Evolutionary conservation across 1,140 invertebrate species (phyloP).

Genomic region (Paracyclopina nana): DNA sequence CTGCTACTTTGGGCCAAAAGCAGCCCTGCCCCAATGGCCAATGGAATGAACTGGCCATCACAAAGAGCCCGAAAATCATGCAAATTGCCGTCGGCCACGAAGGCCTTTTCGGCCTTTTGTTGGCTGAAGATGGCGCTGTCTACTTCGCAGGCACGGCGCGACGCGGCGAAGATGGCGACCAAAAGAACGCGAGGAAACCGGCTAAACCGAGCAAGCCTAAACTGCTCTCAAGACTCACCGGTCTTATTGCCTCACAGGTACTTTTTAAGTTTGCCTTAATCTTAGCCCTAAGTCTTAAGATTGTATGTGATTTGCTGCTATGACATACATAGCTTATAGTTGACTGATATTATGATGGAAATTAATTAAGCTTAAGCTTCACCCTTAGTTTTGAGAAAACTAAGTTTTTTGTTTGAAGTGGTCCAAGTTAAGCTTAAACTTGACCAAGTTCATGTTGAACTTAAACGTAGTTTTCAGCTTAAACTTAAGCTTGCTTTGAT

Average conservation of each 20-base stretch:
- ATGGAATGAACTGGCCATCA: slow-evolving; percentile 51
- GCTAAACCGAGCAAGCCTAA: slow-evolving; percentile 78
- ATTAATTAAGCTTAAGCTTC: no score
- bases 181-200: slow-evolving; percentile 51
- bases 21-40: slow-evolving; percentile 31
- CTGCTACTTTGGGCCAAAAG: slow-evolving; percentile 17
- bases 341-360: no score
- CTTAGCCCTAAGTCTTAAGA: no score
- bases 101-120: slow-evolving; percentile 63
- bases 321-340: no score
- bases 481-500: no score
- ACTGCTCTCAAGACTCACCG: slow-evolving; percentile 73
- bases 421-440: no score
- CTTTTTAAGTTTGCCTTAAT: background rate
- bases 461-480: no score
- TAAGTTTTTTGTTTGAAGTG: no score
- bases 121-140: slow-evolving; percentile 71
- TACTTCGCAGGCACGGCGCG: slow-evolving; percentile 68
- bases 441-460: no score
- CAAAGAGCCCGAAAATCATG: slow-evolving; percentile 48
- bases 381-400: no score
- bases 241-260: slow-evolving; percentile 29
- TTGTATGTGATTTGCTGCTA: no score
- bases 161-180: slow-evolving; percentile 83
- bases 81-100: slow-evolving; percentile 78